Conservation (phyloP, 2,113 vertebrate species). For the Seriola dumerili region DNA sequence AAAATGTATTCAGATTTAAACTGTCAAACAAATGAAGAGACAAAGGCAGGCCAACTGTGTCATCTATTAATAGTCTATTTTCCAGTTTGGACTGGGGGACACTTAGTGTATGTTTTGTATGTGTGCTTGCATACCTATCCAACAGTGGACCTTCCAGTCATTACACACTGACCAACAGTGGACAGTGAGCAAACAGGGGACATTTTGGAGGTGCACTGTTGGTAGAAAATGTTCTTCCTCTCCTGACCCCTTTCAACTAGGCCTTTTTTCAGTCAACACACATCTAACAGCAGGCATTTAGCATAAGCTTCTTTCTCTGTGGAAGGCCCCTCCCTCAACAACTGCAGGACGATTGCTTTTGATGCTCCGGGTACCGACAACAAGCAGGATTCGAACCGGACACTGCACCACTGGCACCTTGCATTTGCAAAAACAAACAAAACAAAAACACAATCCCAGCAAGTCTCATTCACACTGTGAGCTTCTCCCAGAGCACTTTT, state of each 20-base stretch:
- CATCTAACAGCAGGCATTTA: neutral
- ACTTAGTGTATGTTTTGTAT: neutral
- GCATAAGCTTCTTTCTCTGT: neutral
- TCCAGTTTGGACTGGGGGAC: conserved; percentile 15
- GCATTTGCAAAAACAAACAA: too few species aligned
- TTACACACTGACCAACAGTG: too few species aligned
- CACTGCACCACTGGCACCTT: too few species aligned
- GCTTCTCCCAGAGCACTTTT: neutral
- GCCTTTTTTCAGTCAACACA: neutral
- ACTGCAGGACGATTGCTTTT: neutral
- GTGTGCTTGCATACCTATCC: neutral
- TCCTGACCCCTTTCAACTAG: too few species aligned
- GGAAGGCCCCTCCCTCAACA: too few species aligned
- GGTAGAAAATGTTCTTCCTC: neutral
- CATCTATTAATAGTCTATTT: conserved; percentile 45
- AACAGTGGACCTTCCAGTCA: neutral
- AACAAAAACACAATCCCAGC: too few species aligned
- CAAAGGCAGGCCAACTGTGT: conserved; percentile 32
- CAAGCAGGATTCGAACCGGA: neutral
- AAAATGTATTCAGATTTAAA: conserved; percentile 4
- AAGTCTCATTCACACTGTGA: neutral
- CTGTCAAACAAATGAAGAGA: neutral
- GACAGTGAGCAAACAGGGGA: neutral
- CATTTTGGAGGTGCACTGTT: neutral
- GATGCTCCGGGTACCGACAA: neutral